Percentiles rank a stretch among this genome's conserved stretches.
Evolutionary conservation across 2,888 invertebrate genomes (phyloP).

Genomic region (Acanthosoma haemorrhoidale): DNA sequence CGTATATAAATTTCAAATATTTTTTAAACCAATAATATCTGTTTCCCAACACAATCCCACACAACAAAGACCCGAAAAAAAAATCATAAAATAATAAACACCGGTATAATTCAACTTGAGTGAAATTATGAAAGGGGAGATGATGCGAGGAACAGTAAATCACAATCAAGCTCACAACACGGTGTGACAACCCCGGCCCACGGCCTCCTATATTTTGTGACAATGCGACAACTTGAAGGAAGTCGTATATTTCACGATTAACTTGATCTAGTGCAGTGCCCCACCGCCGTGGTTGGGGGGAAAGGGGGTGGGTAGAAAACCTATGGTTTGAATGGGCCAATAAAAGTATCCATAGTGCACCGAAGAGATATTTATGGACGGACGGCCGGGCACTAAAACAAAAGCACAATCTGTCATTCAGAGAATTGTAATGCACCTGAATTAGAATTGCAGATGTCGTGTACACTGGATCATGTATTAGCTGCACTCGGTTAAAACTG

Average conservation of each 20-base stretch:
- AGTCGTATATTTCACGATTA: slow-evolving; percentile 10
- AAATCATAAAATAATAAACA: background rate
- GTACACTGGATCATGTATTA: background rate
- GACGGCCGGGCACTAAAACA: background rate
- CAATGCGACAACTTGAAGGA: background rate
- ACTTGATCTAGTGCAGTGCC: background rate
- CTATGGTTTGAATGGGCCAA: too few relatives aligned
- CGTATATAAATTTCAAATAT: background rate
- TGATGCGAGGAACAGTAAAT: background rate
- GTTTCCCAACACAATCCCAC: background rate
- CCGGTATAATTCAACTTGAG: background rate
- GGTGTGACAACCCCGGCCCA: background rate
- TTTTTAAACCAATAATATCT: background rate
- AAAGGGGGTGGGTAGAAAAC: background rate
- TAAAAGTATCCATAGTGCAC: background rate
- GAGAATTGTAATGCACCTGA: background rate
- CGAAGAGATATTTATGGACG: background rate
- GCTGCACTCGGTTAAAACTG: background rate
- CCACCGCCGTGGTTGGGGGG: too few relatives aligned
- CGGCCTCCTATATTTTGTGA: background rate
- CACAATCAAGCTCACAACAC: background rate
- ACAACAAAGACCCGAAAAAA: background rate
- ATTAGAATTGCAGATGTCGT: background rate
- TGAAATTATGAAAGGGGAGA: background rate
- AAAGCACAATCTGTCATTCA: background rate